Evolutionary conservation across 2,888 invertebrate species (phyloP).

Genomic region (Dendrolimus pini): DNA sequence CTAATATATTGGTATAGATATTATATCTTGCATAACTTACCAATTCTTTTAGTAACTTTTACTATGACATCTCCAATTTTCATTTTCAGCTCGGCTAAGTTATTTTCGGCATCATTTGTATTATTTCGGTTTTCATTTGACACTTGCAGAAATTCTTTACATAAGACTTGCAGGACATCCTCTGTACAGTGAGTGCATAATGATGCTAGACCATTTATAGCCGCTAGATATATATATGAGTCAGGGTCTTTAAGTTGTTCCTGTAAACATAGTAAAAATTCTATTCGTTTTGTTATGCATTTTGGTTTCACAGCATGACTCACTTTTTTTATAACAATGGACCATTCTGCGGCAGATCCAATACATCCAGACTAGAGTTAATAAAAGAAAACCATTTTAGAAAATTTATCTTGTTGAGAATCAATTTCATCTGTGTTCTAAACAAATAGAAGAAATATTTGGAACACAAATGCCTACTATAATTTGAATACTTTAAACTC

Average conservation of each 20-base stretch:
- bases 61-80: slow-evolving; percentile 90
- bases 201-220: slow-evolving; percentile 85
- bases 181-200: slow-evolving; percentile 81
- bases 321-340: too few relatives aligned
- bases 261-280: slow-evolving; percentile 43
- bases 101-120: slow-evolving; percentile 48
- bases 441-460: too few relatives aligned
- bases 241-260: slow-evolving; percentile 86
- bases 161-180: slow-evolving; percentile 80
- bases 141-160: slow-evolving; percentile 78
- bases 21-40: slow-evolving; percentile 53
- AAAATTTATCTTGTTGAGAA: too few relatives aligned
- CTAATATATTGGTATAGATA: too few relatives aligned
- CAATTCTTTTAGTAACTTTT: slow-evolving; percentile 82
- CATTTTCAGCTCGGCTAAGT: slow-evolving; percentile 77
- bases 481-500: too few relatives aligned
- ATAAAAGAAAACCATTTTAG: too few relatives aligned
- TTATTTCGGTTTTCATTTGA: slow-evolving; percentile 30
- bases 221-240: slow-evolving; percentile 88
- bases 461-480: too few relatives aligned
- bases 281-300: too few relatives aligned
- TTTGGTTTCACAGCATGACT: too few relatives aligned
- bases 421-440: too few relatives aligned
- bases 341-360: too few relatives aligned
- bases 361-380: too few relatives aligned